A percentile compares a stretch with the other conserved stretches of the same genome.
Conservation (phyloP, 2,888 invertebrate genomes). For the Vandiemenella viatica region DNA sequence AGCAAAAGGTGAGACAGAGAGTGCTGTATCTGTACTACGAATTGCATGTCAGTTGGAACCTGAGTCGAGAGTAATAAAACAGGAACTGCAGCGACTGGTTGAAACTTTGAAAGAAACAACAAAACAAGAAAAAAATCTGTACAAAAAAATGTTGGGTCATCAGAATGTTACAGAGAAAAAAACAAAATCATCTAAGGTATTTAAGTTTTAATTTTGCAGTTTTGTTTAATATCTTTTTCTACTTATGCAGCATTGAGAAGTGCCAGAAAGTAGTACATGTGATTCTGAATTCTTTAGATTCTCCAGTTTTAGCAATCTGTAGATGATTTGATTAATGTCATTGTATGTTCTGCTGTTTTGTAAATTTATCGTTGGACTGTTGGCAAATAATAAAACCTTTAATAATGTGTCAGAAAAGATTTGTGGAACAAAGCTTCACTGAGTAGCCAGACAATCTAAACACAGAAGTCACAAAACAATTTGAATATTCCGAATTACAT, state of each 20-base stretch:
- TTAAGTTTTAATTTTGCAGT: not conserved
- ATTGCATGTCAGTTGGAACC: slow-evolving; percentile 49
- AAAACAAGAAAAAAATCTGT: slow-evolving; percentile 45
- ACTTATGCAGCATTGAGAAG: too few species aligned
- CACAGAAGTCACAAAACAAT: too few species aligned
- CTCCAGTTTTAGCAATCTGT: not conserved
- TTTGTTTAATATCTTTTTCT: not conserved
- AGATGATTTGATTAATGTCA: too few species aligned
- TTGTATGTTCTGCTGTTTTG: too few species aligned
- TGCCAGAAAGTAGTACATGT: too few species aligned
- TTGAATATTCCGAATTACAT: too few species aligned
- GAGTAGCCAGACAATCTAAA: too few species aligned
- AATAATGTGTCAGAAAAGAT: too few species aligned
- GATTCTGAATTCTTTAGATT: not conserved
- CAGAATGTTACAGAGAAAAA: slow-evolving; percentile 16
- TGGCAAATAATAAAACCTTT: too few species aligned
- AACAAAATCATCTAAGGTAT: slow-evolving; percentile 30
- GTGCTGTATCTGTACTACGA: slow-evolving; percentile 49
- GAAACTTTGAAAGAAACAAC: slow-evolving; percentile 40
- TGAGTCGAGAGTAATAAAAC: slow-evolving; percentile 41
- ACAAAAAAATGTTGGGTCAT: slow-evolving; percentile 47
- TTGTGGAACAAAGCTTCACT: too few species aligned
- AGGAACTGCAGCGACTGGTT: slow-evolving; percentile 39
- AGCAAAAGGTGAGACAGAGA: slow-evolving; percentile 49
- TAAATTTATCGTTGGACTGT: too few species aligned